A percentile compares a stretch with the other conserved stretches of the same genome.
These are phyloP conservation scores for Ahaetulla prasina DNA, from an alignment of 2,113 vertebrate genomes.

Conservation along the genomic window DNA sequence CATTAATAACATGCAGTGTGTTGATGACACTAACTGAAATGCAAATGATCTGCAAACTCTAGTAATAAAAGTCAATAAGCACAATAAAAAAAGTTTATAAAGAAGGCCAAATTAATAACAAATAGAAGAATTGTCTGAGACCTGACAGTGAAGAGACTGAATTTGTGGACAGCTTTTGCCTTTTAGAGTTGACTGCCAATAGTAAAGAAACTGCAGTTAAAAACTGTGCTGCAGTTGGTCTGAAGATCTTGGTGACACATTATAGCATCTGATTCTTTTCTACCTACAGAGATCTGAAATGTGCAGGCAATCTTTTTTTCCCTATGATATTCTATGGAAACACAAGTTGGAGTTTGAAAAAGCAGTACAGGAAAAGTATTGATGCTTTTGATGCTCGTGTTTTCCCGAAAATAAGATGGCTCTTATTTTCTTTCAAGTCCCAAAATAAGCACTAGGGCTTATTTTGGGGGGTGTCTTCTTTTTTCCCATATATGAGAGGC, in stretches of 20 bases:
- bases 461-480: no score
- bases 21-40: neutral
- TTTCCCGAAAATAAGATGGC: no score
- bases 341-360: neutral
- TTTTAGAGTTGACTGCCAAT: neutral
- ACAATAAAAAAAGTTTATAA: neutral
- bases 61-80: neutral
- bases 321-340: neutral
- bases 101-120: neutral
- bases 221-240: neutral
- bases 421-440: no score
- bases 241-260: neutral
- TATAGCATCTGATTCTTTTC: neutral
- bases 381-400: neutral
- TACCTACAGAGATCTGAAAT: neutral
- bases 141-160: neutral
- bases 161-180: neutral
- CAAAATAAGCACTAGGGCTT: no score
- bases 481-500: no score
- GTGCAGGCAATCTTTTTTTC: neutral
- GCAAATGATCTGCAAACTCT: neutral
- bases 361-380: neutral
- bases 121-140: neutral
- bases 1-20: neutral
- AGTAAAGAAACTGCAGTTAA: neutral